Evolutionary conservation across 2,888 invertebrate species (phyloP).

Genomic region (Diplazon laetatorius): DNA sequence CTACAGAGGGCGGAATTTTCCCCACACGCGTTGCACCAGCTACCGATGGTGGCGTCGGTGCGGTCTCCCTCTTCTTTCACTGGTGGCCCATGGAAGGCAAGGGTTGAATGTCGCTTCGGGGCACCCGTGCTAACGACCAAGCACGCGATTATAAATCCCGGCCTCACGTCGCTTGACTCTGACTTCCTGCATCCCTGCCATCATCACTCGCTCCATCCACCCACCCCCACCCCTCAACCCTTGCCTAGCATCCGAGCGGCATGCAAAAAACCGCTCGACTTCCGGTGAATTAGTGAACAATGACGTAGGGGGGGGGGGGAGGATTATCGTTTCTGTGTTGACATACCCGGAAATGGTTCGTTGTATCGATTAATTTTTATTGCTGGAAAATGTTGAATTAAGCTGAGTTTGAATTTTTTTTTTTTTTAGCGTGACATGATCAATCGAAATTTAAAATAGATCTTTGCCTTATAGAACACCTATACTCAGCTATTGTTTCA

Average conservation of each 20-base stretch:
- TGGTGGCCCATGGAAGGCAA: slow-evolving; percentile 68
- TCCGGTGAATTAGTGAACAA: slow-evolving; percentile 40
- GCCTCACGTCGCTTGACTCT: slow-evolving; percentile 52
- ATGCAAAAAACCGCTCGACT: slow-evolving; percentile 52
- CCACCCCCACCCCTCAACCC: too few species aligned
- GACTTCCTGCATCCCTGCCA: neutral
- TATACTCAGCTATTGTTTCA: too few species aligned
- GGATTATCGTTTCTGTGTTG: neutral
- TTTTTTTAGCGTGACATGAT: too few species aligned
- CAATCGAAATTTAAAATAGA: too few species aligned
- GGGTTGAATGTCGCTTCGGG: slow-evolving; percentile 76
- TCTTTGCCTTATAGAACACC: too few species aligned
- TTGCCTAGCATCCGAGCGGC: slow-evolving; percentile 9
- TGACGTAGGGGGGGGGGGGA: too few species aligned
- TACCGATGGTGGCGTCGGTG: slow-evolving; percentile 30
- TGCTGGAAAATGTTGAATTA: too few species aligned
- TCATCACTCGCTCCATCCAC: neutral
- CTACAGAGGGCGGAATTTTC: slow-evolving; percentile 44
- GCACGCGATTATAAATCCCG: slow-evolving; percentile 69
- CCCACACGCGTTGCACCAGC: slow-evolving; percentile 8
- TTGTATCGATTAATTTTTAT: neutral
- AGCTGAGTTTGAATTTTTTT: too few species aligned
- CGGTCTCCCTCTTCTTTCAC: slow-evolving; percentile 54
- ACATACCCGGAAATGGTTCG: neutral
- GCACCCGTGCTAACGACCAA: slow-evolving; percentile 71